Evolutionary conservation across 2,888 invertebrate genomes (phyloP), one percentile per base, ranked within the genome.

Genomic region (Andrena hattorfiana): DNA sequence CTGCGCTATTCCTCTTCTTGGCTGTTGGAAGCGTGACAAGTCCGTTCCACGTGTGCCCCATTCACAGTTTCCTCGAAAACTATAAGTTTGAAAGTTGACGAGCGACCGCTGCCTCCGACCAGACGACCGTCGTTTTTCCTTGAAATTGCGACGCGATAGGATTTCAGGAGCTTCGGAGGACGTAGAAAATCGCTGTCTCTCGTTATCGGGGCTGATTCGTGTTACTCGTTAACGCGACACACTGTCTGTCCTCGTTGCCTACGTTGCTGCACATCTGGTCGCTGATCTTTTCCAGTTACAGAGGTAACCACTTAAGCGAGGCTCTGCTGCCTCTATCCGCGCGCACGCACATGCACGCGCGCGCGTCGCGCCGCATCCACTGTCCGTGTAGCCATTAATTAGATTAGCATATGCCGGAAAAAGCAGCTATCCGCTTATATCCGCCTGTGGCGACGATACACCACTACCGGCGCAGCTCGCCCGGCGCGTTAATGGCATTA

Each of bases 391-490:
- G 76, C 73, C 82, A 83, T 80, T 83, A 83, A 85, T 84, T 87
- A 73, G 77, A 87, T 89, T 85, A 84, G 70, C 87, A 83, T 81
- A 81, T 84, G 81, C 78, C 80, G 85, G 83, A 80, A 88, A 89
- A 87, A 81, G 86, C 77, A 83, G 84, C 76, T 74, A 83, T 73
- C 77, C 80, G 51, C 56, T 56, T 83, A 77, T 79, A 74, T 79
- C 67, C 83, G 59, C 62, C 56, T 35, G 30, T n/a, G 42, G 69
- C 51, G 49, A 77, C 60, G 72, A 71, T 69, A 51, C 60, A 62
- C 77, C 48, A 59, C 62, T 62, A 72, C 60, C 64, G 51, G 16
- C 10, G 51, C 60, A 59, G 64, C 49, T 28, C 42, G 60, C 42
- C 56, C 60, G 63, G 49, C 42, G 84, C 81, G 63, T 85, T 87